phyloP scores from a whole-genome alignment of 30 jellyfish, hydroid and myxozoan genomes.

The Turritopsis rubra region DNA sequence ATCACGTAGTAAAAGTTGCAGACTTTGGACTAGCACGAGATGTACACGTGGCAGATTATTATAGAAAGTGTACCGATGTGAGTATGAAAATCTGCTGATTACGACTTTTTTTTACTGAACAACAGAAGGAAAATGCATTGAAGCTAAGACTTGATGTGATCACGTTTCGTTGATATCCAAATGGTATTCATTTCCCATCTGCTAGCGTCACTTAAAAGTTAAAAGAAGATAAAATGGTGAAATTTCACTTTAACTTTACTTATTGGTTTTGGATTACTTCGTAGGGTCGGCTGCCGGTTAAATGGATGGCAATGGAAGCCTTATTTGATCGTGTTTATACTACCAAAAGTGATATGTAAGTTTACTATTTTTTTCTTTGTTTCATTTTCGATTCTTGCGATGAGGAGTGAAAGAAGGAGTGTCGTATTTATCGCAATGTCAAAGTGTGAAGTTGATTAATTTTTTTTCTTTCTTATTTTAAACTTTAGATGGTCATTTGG shows the following conservation, averaged over 20 bases:
- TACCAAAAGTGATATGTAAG: conserved; percentile 89
- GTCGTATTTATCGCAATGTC: too few relatives aligned
- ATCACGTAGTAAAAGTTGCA: conserved; percentile 75
- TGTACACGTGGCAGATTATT: conserved; percentile 79
- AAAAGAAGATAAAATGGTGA: background rate
- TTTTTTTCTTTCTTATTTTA: background rate
- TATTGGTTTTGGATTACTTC: background rate
- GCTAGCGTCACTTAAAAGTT: too few relatives aligned
- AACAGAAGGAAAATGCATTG: too few relatives aligned
- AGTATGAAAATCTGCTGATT: background rate
- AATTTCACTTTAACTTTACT: background rate
- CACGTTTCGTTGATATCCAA: too few relatives aligned
- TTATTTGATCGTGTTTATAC: conserved; percentile 95
- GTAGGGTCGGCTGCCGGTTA: conserved; percentile 90
- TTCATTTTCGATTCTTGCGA: background rate
- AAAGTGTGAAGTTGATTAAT: background rate
- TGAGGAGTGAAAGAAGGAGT: background rate
- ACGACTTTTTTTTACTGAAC: too few relatives aligned
- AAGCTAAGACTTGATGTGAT: too few relatives aligned
- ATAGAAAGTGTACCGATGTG: conserved; percentile 80
- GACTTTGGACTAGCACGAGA: conserved; percentile 97
- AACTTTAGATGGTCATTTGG: conserved; percentile 83
- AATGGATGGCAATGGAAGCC: conserved; percentile 99
- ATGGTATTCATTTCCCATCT: too few relatives aligned
- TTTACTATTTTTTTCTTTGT: background rate